These are phyloP conservation scores for Hyperoplus immaculatus DNA, from an alignment of 2,797 vertebrate genomes.

Conservation along the genomic window DNA sequence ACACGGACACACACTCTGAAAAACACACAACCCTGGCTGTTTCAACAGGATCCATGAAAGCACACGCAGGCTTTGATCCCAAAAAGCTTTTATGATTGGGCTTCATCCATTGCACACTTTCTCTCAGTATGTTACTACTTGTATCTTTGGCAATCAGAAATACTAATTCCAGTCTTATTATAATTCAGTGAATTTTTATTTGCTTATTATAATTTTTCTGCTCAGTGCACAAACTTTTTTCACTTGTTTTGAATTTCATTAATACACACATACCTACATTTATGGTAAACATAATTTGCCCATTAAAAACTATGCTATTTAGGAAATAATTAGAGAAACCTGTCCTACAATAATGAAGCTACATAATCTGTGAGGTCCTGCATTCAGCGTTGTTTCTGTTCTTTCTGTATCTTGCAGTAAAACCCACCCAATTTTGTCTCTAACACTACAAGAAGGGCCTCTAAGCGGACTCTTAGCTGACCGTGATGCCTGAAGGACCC, in stretches of 20 bases:
- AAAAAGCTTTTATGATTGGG: constrained; percentile 66
- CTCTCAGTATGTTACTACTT: constrained; percentile 19
- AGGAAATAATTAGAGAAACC: neutral
- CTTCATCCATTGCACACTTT: constrained; percentile 59
- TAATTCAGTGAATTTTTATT: neutral
- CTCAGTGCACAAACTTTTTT: neutral
- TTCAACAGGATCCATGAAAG: constrained; percentile 70
- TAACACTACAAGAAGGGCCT: constrained; percentile 41
- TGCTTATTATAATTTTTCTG: neutral
- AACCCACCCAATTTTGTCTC: constrained; percentile 27
- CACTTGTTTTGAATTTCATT: neutral
- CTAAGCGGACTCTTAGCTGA: constrained; percentile 44
- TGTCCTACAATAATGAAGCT: neutral
- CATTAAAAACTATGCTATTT: neutral
- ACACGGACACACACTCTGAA: constrained; percentile 9
- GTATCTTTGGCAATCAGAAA: constrained; percentile 2
- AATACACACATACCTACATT: neutral
- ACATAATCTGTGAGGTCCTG: neutral
- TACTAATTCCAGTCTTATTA: neutral
- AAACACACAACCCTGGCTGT: constrained; percentile 53
- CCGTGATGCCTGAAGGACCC: constrained; percentile 65
- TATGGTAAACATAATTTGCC: neutral
- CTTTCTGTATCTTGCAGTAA: constrained; percentile 4
- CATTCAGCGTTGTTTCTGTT: neutral
- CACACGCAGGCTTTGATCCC: constrained; percentile 72